Evolutionary conservation across 2,113 vertebrate genomes (phyloP), one percentile per base, ranked within the genome.

Genomic region (Albula glossodonta): DNA sequence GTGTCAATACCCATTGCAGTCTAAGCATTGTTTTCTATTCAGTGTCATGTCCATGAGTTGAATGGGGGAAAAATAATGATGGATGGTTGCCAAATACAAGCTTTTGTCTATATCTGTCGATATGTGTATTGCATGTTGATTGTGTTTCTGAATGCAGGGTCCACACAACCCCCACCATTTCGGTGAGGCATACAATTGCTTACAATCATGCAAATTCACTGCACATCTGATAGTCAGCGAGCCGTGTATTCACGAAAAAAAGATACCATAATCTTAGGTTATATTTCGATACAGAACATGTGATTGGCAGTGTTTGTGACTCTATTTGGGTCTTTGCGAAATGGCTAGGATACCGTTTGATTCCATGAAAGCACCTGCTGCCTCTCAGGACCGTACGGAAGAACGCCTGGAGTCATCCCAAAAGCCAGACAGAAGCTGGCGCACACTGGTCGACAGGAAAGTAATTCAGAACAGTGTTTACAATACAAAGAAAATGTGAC

Each of bases 1-100:
- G 25, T 89, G 90, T 89, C 90, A 83, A 80, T 78, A 79, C 89
- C 74, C 5, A 77, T 83, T 84, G 84, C 56, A 80, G 83, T 81
- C 60, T 60, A 83, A 83, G 82, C 48, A 17, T 83, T 80, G 74
- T 57, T 70, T 84, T 51, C 81, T 82, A 84, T 85, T 81, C n/a
- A 2, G 74, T 81, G 83, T 87, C 89, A 84, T 85, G 83, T 83
- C 79, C 10, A 15, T 51, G 49, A 63, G 56, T 31, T 60, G 3
- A 11, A 83, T 31, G 70, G 22, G 4, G 7, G 6, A 31, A 74
- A 74, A 74, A 15, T 2, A 1, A 31, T 31, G 70, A 74, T 74
- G 63, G 4, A 22, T 17, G 11, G 63, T n/a, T 4, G 63, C 13
- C 13, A n/a, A 2, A n/a, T n/a, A 15, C 63, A 22, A 4, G 63